phyloP scores from a whole-genome alignment of 2,113 vertebrate genomes.

The Phyllostomus hastatus region DNA sequence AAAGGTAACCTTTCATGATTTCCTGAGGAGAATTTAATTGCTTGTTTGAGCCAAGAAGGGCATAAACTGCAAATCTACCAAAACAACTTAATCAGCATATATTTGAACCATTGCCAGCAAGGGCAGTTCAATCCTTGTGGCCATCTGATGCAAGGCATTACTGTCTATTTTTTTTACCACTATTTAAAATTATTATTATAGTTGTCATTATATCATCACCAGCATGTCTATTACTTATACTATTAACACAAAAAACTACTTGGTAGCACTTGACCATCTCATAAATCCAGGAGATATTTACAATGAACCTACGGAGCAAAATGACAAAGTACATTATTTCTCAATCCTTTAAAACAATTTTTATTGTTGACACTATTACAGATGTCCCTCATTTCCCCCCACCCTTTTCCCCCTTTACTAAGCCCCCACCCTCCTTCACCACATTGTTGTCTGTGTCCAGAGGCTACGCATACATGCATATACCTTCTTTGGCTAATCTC shows the following conservation, averaged over 20 bases:
- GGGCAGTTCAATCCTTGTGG: neutral
- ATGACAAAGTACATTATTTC: neutral
- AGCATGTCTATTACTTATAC: neutral
- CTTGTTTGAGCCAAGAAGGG: conserved; percentile 67
- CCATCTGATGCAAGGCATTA: neutral
- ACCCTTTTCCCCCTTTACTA: no score
- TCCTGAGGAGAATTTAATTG: conserved; percentile 66
- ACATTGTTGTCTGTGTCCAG: no score
- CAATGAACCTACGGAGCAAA: neutral
- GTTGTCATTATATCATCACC: neutral
- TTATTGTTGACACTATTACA: no score
- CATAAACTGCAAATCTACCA: conserved; percentile 55
- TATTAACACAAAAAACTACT: conserved; percentile 39
- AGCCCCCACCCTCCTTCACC: no score
- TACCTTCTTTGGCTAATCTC: no score
- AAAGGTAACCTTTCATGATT: conserved; percentile 58
- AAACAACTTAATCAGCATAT: conserved; percentile 66
- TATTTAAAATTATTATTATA: neutral
- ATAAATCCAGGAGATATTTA: neutral
- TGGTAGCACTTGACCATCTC: neutral
- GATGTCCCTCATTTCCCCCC: no score
- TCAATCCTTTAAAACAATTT: neutral
- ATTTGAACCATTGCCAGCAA: conserved; percentile 48
- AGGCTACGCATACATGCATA: no score
- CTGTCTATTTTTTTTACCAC: neutral